phyloP scores from a whole-genome alignment of 2,888 invertebrate species.

The Trichopoda pennipes region DNA sequence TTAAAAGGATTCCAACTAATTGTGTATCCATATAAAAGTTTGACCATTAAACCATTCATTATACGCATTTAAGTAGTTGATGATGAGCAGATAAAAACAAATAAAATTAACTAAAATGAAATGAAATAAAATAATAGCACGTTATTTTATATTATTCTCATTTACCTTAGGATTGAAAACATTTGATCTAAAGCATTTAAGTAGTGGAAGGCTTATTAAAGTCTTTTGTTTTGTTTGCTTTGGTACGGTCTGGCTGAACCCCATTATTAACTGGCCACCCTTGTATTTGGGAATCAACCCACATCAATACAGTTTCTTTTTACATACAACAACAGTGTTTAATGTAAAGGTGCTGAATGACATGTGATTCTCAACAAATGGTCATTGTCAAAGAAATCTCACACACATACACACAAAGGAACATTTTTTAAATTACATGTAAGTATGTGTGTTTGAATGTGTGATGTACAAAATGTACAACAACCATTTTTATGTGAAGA shows the following conservation, averaged over 20 bases:
- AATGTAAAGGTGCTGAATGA: constrained; percentile 63
- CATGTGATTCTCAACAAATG: constrained; percentile 66
- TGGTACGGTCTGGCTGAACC: constrained; percentile 18
- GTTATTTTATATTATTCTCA: constrained; percentile 16
- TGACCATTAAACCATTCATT: constrained; percentile 80
- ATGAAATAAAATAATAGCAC: constrained; percentile 37
- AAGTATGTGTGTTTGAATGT: background rate
- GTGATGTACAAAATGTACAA: constrained; percentile 11
- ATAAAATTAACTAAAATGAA: constrained; percentile 40
- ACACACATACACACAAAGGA: constrained; percentile 17
- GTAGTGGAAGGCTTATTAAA: constrained; percentile 45
- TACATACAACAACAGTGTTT: background rate
- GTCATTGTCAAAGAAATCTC: constrained; percentile 69
- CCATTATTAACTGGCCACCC: constrained; percentile 46
- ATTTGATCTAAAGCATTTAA: constrained; percentile 22
- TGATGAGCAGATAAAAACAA: constrained; percentile 71
- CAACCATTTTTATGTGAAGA: constrained; percentile 56
- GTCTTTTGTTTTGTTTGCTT: constrained; percentile 40
- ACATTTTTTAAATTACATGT: constrained; percentile 47
- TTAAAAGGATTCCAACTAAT: constrained; percentile 80
- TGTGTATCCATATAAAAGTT: constrained; percentile 71
- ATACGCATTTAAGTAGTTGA: constrained; percentile 75
- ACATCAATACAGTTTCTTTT: constrained; percentile 16
- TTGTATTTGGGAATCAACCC: constrained; percentile 25
- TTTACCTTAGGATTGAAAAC: constrained; percentile 28